These are phyloP conservation scores for Holcopasites calliopsidis DNA, from an alignment of 1,140 invertebrate genomes.

Conservation along the genomic window DNA sequence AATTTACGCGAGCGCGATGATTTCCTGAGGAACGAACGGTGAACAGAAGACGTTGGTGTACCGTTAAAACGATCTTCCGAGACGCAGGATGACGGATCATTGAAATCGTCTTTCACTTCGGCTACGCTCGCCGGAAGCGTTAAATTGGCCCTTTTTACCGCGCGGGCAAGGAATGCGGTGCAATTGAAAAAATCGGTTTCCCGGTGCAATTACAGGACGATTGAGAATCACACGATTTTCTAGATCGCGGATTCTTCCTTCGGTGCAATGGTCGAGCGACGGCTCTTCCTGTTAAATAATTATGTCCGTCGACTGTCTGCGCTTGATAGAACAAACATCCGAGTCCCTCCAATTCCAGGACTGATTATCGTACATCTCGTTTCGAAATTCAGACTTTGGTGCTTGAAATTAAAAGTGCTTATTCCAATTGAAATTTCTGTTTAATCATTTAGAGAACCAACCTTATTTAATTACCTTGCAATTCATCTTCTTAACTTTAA, in stretches of 20 bases:
- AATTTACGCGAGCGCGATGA: conserved; percentile 32
- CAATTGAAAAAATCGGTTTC: conserved; percentile 31
- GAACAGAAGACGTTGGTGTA: conserved; percentile 9
- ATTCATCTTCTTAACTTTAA: too few species aligned
- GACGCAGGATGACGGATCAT: conserved; percentile 2
- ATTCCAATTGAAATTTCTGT: too few species aligned
- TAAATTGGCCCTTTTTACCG: conserved; percentile 30
- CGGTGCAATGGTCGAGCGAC: neutral
- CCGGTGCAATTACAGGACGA: conserved; percentile 17
- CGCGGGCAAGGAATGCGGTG: conserved; percentile 1
- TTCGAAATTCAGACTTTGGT: too few species aligned
- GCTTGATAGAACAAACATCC: too few species aligned
- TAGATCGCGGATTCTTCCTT: neutral
- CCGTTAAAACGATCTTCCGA: conserved; percentile 42
- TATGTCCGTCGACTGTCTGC: neutral
- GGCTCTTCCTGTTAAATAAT: neutral
- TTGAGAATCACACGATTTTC: neutral
- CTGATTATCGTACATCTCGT: too few species aligned
- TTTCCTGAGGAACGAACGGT: conserved; percentile 11
- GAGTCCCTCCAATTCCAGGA: too few species aligned
- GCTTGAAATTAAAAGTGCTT: too few species aligned
- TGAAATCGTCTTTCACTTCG: conserved; percentile 17
- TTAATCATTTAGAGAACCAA: too few species aligned
- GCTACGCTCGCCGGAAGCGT: conserved; percentile 19
- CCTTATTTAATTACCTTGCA: too few species aligned